Base-by-base conservation (phyloP, 2,888 invertebrate species). In the Pyrgus malvae region DNA sequence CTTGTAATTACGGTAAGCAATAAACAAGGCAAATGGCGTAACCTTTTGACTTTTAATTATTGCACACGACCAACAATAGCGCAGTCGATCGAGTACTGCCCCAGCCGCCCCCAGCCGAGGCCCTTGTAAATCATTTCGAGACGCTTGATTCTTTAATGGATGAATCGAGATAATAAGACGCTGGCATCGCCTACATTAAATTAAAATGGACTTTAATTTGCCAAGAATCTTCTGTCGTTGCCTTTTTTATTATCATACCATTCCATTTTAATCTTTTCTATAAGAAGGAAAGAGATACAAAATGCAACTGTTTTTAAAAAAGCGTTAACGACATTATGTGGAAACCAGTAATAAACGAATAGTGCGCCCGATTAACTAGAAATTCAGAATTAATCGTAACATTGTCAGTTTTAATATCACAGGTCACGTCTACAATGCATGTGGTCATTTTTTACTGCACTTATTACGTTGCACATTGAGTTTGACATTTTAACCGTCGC, bases 21-120 rank as follows among this genome's bases (percentile, higher is more conserved):
- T 83, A 83, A 82, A 83, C 70, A 78, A 76, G 66, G 54, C 57
- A 57, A 65, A 68, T 71, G 75, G 74, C 61, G 72, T 78, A 79
- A 79, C 80, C 78, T 78, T 78, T 80, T 72, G 77, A 76, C 73
- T 81, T 80, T 82, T 84, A 81, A 81, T 84, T 82, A 83, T 78
- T 72, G 70, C 71, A 74, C 65, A 65, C 58, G 68, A 68, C 68
- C 63, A 64, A 78, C 75, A 75, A 81, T 72, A 72, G 70, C 68
- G 61, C 61, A 62, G 65, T 64, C 48, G 63, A 51, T 63, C 62
- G 68, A 64, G 63, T 58, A 66, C 68, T 62, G 58, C 25, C 50
- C 60, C 64, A 59, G 55, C 60, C 49, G 68, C n/a, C n/a, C n/a
- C n/a, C n/a, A 67, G 64, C 67, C 68, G 66, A 55, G 78, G 80